A percentile compares a stretch with the other conserved stretches of the same genome.
These are phyloP conservation scores for Theonella swinhoei DNA, from an alignment of 37 sponge, comb jelly and placozoan species.

Conservation along the genomic window DNA sequence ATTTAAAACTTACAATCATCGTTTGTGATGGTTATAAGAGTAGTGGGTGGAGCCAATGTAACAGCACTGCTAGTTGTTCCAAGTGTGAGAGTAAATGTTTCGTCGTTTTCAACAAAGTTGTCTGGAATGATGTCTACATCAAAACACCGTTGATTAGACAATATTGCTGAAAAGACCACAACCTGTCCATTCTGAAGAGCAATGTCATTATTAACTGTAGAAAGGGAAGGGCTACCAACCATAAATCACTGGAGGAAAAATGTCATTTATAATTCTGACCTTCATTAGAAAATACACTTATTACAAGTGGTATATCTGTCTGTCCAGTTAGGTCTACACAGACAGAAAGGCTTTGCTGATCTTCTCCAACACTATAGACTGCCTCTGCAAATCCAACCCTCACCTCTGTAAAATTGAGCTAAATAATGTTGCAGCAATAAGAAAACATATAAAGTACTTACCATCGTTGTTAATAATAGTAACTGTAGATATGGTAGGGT, in stretches of 20 bases:
- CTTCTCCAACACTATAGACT: no score
- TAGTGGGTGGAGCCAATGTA: background rate
- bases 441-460: background rate
- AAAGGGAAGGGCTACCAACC: no score
- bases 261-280: no score
- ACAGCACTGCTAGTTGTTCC: background rate
- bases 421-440: background rate
- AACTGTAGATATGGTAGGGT: background rate
- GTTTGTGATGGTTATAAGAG: background rate
- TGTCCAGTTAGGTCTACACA: no score
- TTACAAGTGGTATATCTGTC: no score
- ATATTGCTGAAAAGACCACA: background rate
- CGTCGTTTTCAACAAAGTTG: background rate
- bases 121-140: background rate
- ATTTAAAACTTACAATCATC: background rate
- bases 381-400: no score
- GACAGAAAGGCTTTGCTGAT: no score
- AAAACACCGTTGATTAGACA: background rate
- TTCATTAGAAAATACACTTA: no score
- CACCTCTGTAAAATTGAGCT: no score
- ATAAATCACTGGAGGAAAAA: no score
- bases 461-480: background rate
- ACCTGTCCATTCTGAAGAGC: no score
- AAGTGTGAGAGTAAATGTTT: background rate
- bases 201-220: no score